Conservation (phyloP, 64 coral and sea anemone species). For the Exaiptasia diaphana region DNA sequence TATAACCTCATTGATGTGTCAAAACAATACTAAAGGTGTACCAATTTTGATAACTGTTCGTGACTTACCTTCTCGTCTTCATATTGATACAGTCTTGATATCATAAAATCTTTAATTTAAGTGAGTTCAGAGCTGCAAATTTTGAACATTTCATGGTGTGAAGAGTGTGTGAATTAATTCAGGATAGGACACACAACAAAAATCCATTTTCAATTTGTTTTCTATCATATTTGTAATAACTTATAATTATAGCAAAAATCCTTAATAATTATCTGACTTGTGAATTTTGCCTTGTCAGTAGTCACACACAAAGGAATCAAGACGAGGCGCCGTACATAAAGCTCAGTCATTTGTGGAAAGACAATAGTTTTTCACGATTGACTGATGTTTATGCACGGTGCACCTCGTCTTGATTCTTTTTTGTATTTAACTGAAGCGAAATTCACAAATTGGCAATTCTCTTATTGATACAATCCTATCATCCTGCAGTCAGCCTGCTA, state of each 20-base stretch:
- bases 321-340: too few species aligned
- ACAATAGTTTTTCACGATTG: too few species aligned
- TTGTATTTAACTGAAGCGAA: neutral
- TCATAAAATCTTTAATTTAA: neutral
- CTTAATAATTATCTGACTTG: too few species aligned
- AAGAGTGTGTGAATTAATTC: neutral
- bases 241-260: too few species aligned
- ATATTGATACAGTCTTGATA: neutral
- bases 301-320: too few species aligned
- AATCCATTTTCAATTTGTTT: too few species aligned
- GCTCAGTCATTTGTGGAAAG: too few species aligned
- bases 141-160: neutral
- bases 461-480: neutral
- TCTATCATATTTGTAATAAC: too few species aligned
- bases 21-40: neutral
- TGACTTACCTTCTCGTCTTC: neutral
- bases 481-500: neutral
- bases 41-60: neutral
- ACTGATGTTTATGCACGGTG: neutral
- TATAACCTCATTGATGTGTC: neutral
- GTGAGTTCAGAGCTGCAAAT: neutral
- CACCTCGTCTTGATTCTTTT: neutral
- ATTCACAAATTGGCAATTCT: neutral
- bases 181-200: too few species aligned
- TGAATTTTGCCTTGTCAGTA: too few species aligned